These are phyloP conservation scores for Mantis religiosa DNA, from an alignment of 2,888 invertebrate genomes.

Conservation along the genomic window DNA sequence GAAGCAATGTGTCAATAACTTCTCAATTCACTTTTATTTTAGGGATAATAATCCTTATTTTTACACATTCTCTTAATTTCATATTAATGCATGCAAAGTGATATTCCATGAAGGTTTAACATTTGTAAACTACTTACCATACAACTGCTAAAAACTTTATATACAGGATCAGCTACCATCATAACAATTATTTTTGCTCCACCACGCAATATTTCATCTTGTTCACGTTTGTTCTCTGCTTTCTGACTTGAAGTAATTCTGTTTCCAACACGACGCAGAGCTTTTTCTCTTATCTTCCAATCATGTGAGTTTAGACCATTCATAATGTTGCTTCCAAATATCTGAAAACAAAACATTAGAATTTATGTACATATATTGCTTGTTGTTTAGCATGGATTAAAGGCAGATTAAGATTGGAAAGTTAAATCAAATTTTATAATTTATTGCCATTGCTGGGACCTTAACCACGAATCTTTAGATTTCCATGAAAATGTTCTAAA, in stretches of 20 bases:
- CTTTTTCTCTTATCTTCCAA: conserved; percentile 42
- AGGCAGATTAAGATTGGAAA: too few relatives aligned
- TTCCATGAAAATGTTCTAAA: too few relatives aligned
- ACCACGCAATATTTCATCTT: conserved; percentile 39
- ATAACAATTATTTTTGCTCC: conserved; percentile 43
- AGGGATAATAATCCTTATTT: too few relatives aligned
- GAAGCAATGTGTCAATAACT: too few relatives aligned
- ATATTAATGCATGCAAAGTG: too few relatives aligned
- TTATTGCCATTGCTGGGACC: too few relatives aligned
- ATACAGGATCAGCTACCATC: conserved; percentile 45
- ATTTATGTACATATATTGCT: not conserved
- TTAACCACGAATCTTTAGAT: too few relatives aligned
- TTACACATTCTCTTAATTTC: too few relatives aligned
- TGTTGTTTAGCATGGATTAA: not conserved
- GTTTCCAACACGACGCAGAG: conserved; percentile 40
- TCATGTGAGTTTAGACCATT: conserved; percentile 44
- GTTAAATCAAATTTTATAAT: too few relatives aligned
- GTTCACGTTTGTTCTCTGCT: conserved; percentile 29
- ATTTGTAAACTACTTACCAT: conserved; percentile 39
- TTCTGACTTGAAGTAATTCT: conserved; percentile 33
- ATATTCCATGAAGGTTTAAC: too few relatives aligned
- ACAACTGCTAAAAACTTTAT: conserved; percentile 45
- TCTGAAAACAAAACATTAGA: conserved; percentile 20
- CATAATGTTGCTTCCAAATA: conserved; percentile 44
- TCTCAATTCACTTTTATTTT: too few relatives aligned